These are phyloP conservation scores for Amphilophus citrinellus DNA, from an alignment of 2,113 vertebrate species.

Conservation along the genomic window DNA sequence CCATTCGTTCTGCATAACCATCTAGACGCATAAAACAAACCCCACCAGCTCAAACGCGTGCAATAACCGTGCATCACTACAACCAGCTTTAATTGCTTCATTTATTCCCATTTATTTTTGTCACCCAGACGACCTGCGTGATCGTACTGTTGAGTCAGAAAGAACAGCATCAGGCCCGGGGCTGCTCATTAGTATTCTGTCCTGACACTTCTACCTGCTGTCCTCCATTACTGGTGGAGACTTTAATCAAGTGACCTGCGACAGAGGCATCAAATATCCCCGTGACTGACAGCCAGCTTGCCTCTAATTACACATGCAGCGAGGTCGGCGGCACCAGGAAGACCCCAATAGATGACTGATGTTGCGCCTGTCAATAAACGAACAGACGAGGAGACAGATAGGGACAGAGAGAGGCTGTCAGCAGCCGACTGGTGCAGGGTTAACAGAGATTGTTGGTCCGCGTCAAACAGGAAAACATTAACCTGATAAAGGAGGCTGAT, in stretches of 20 bases:
- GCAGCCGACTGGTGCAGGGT: neutral
- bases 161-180: neutral
- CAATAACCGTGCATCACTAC: slow-evolving; percentile 46
- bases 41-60: slow-evolving; percentile 43
- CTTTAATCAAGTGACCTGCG: slow-evolving; percentile 67
- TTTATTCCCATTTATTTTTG: slow-evolving; percentile 73
- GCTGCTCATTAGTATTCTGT: slow-evolving; percentile 54
- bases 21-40: slow-evolving; percentile 65
- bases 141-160: slow-evolving; percentile 18
- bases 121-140: slow-evolving; percentile 39
- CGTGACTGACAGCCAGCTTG: slow-evolving; percentile 64
- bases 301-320: slow-evolving; percentile 49
- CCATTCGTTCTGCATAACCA: slow-evolving; percentile 38
- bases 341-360: slow-evolving; percentile 46
- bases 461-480: slow-evolving; percentile 51
- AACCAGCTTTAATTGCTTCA: slow-evolving; percentile 58
- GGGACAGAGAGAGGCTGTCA: neutral
- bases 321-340: slow-evolving; percentile 6
- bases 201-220: slow-evolving; percentile 35
- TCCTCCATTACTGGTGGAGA: slow-evolving; percentile 61
- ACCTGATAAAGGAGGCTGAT: slow-evolving; percentile 58
- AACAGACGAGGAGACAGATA: slow-evolving; percentile 7
- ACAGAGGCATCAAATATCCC: slow-evolving; percentile 58
- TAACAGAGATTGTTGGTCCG: slow-evolving; percentile 32
- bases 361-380: slow-evolving; percentile 33